phyloP scores from a whole-genome alignment of 2,888 invertebrate species.

The Philereme vetulata region DNA sequence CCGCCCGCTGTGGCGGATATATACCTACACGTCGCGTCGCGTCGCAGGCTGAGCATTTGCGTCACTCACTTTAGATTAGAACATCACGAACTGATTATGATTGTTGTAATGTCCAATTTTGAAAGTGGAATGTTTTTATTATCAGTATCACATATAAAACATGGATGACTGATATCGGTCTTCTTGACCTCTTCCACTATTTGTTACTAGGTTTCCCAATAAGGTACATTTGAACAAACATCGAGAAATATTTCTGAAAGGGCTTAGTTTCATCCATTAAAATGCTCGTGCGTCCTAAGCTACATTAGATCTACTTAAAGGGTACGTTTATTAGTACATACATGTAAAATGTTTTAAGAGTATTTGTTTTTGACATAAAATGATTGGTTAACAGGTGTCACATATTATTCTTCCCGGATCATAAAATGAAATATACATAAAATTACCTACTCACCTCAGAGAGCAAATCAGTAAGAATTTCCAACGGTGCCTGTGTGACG shows the following conservation, averaged over 20 bases:
- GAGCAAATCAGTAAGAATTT: slow-evolving; percentile 88
- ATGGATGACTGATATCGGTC: slow-evolving; percentile 12
- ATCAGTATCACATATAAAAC: slow-evolving; percentile 1
- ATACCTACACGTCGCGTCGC: too few relatives aligned
- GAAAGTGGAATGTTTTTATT: slow-evolving; percentile 32
- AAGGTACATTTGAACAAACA: too few relatives aligned
- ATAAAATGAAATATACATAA: not conserved
- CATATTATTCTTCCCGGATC: not conserved
- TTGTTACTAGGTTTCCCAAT: not conserved
- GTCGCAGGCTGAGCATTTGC: slow-evolving; percentile 11
- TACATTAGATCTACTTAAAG: too few relatives aligned
- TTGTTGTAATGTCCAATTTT: slow-evolving; percentile 28
- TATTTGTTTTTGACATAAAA: too few relatives aligned
- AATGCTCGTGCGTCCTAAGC: too few relatives aligned
- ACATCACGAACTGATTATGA: slow-evolving; percentile 37
- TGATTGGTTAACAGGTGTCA: too few relatives aligned
- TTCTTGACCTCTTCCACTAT: slow-evolving; percentile 14
- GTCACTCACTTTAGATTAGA: slow-evolving; percentile 33
- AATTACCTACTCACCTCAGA: slow-evolving; percentile 73
- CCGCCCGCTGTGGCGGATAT: slow-evolving; percentile 7
- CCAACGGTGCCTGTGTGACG: slow-evolving; percentile 88
- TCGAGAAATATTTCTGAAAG: too few relatives aligned
- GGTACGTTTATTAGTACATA: too few relatives aligned
- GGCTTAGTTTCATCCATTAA: too few relatives aligned
- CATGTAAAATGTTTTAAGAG: too few relatives aligned